Base-by-base conservation (phyloP, 2,797 vertebrate genomes). In the Toxotes lorentzi region DNA sequence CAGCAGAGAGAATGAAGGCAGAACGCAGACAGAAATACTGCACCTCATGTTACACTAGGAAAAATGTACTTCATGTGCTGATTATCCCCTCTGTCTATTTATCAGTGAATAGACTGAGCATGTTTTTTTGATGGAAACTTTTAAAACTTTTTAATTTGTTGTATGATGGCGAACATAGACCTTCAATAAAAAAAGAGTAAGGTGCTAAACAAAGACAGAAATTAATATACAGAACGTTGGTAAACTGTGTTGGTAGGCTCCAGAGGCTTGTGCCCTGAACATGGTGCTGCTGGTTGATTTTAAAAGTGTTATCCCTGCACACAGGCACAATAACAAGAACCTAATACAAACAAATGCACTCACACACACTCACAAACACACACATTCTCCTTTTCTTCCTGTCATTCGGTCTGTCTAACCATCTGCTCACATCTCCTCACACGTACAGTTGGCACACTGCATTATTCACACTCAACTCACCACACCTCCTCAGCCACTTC, bases 391-490 rank as follows among this genome's bases (percentile, higher is more conserved):
- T 51, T 17, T 10, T 54, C 59, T 63, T 72, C 30, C 58, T 59
- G 35, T 34, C 62, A 51, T 27, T 62, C 34, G 48, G 51, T 51
- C 64, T 53, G 71, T 76, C 76, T 53, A 67, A 78, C 77, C 83
- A 78, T 81, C 66, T 85, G 77, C 69, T 72, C 53, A 63, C 51
- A 47, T 64, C 43, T 14, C 45, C 75, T 59, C 43, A 71, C 68
- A 73, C 53, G 30, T 57, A 59, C 40, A 81, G 23, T n/a, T 73
- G 61, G 41, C 38, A 68, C 62, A 51, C 35, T 7, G 40, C 35
- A 84, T 35, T 41, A 61, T 68, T 82, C 78, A 79, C 71, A 70
- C 61, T 59, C 16, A 41, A 40, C 45, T 61, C 63, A 34, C 63
- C 23, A 45, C 58, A 50, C 65, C 54, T 30, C 50, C 47, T 54